phyloP scores from a whole-genome alignment of 2,113 vertebrate species.

The Nannospalax galili region DNA sequence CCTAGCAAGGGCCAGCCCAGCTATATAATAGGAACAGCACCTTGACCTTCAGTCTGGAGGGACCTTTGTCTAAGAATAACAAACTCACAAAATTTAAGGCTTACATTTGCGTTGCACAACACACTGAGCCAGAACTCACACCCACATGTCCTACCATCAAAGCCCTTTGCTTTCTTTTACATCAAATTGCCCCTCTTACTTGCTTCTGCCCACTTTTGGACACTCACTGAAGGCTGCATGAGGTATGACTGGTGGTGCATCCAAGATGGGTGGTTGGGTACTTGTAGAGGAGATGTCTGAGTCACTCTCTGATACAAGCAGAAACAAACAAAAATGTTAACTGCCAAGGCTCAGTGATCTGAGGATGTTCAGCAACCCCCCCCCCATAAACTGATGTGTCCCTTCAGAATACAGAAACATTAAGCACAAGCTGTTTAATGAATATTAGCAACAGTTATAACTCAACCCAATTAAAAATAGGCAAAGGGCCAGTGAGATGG shows the following conservation, averaged over 20 bases:
- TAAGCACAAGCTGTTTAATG: conserved; percentile 2
- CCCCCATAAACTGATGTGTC: neutral
- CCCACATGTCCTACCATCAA: neutral
- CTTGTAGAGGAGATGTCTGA: conserved; percentile 82
- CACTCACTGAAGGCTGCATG: conserved; percentile 94
- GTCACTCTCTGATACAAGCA: conserved; percentile 69
- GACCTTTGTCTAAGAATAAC: neutral
- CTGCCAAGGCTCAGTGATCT: neutral
- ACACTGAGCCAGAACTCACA: conserved; percentile 42
- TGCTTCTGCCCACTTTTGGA: conserved; percentile 33
- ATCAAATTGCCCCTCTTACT: neutral
- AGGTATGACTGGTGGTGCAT: conserved; percentile 95
- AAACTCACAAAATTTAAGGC: neutral
- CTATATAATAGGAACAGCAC: neutral
- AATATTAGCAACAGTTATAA: neutral
- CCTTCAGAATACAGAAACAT: conserved; percentile 35
- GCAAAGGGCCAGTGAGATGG: neutral
- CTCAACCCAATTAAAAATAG: neutral
- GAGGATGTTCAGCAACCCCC: conserved; percentile 13
- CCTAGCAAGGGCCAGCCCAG: neutral
- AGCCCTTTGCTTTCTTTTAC: neutral
- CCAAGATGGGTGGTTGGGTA: conserved; percentile 93
- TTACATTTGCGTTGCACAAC: neutral
- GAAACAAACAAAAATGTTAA: conserved; percentile 64
- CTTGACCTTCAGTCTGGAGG: neutral